These are phyloP conservation scores for Oxystoma pomonae DNA, from an alignment of 2,888 invertebrate species.

Conservation along the genomic window DNA sequence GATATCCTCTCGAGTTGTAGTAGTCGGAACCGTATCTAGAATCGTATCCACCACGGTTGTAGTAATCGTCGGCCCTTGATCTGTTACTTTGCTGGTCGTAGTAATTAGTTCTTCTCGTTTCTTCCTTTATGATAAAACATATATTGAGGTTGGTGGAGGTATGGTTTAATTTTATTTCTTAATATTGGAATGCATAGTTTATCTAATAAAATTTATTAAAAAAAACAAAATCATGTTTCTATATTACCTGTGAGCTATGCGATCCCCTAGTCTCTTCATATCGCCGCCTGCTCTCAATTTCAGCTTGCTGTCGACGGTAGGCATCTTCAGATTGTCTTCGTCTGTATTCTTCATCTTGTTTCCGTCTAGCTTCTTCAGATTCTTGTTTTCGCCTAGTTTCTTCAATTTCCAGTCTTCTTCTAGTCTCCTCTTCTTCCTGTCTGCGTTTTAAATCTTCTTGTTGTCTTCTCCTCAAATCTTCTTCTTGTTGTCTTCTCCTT, in stretches of 20 bases:
- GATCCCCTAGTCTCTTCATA: constrained; percentile 17
- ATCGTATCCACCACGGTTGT: neutral
- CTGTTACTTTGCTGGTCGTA: neutral
- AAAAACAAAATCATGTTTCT: no score
- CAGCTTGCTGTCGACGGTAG: constrained; percentile 12
- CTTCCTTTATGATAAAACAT: no score
- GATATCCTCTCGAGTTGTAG: neutral
- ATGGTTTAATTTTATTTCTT: no score
- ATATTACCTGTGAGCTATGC: neutral
- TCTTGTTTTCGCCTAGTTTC: constrained; percentile 7
- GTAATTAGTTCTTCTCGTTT: neutral
- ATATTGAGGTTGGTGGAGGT: no score
- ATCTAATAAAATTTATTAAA: no score
- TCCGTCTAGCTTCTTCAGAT: constrained; percentile 23
- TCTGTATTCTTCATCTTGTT: constrained; percentile 33
- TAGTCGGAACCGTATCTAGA: neutral
- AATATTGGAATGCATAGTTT: no score
- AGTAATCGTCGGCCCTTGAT: neutral
- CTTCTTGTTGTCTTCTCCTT: constrained; percentile 10
- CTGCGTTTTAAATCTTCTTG: neutral
- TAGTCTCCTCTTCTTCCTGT: neutral
- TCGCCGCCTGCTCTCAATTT: constrained; percentile 24
- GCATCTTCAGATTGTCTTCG: constrained; percentile 18
- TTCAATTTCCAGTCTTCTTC: neutral
- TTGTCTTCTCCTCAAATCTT: neutral